These are phyloP conservation scores for Takifugu bimaculatus DNA, from an alignment of 2,113 vertebrate species.

Conservation along the genomic window DNA sequence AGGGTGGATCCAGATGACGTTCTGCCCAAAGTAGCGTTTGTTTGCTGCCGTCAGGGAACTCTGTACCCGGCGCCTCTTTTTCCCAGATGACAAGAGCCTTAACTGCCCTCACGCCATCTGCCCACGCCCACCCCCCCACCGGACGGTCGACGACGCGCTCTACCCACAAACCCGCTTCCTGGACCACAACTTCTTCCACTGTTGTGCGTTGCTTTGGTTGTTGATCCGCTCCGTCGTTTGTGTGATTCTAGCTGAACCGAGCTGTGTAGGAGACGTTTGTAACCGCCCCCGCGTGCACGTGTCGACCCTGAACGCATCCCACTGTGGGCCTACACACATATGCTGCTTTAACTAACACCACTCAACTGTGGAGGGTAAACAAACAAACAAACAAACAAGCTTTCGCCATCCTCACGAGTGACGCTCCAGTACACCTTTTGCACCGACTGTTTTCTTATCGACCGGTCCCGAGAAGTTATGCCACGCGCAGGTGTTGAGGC, in stretches of 20 bases:
- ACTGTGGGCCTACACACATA: constrained; percentile 40
- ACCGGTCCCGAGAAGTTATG: constrained; percentile 34
- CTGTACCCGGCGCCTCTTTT: constrained; percentile 59
- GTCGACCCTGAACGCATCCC: constrained; percentile 56
- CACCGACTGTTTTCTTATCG: constrained; percentile 39
- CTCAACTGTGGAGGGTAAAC: neutral
- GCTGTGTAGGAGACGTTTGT: constrained; percentile 41
- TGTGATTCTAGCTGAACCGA: constrained; percentile 47
- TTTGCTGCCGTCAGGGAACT: constrained; percentile 70
- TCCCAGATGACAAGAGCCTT: constrained; percentile 71
- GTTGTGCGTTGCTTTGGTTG: constrained; percentile 55
- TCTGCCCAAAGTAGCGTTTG: constrained; percentile 44
- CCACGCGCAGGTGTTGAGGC: constrained; percentile 44
- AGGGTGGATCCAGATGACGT: neutral
- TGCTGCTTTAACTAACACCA: constrained; percentile 58
- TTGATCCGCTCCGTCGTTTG: constrained; percentile 51
- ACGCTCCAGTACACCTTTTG: constrained; percentile 21
- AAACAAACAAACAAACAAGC: constrained; percentile 26
- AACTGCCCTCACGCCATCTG: constrained; percentile 46
- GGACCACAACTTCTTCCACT: constrained; percentile 38
- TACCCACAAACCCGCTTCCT: constrained; percentile 28
- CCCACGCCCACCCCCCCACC: constrained; percentile 9
- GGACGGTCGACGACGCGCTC: constrained; percentile 28
- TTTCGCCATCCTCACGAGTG: constrained; percentile 27
- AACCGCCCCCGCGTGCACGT: constrained; percentile 65